Evolutionary conservation across 35 echinoderm and acorn worm genomes (phyloP).

Genomic region (Diadema setosum): DNA sequence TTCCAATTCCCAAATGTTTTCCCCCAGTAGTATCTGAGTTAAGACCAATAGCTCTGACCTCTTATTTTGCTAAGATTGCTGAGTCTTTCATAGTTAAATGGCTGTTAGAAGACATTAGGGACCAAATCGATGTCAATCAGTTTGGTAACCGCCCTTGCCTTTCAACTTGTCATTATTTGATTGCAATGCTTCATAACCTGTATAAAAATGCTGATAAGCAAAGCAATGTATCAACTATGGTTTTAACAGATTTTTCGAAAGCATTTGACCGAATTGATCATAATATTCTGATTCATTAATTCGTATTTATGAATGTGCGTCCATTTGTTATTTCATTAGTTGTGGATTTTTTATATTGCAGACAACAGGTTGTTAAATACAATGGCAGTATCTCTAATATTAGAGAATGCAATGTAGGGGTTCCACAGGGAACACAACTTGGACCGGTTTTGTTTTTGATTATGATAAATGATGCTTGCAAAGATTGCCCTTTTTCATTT

Average conservation of each 20-base stretch:
- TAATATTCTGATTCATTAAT: slow-evolving; percentile 18
- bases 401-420: no score
- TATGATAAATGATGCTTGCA: slow-evolving; percentile 29
- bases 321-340: no score
- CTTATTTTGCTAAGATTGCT: no score
- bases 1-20: slow-evolving; percentile 12
- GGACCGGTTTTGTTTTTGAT: slow-evolving; percentile 21
- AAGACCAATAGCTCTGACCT: slow-evolving; percentile 3
- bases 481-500: background rate
- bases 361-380: no score
- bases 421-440: no score
- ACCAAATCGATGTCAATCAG: no score
- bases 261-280: slow-evolving; percentile 50
- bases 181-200: slow-evolving; percentile 19
- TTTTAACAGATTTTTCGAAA: slow-evolving; percentile 44
- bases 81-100: no score
- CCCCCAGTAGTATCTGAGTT: background rate
- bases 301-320: no score
- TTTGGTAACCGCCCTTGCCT: slow-evolving; percentile 29
- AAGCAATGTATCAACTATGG: background rate
- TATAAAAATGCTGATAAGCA: slow-evolving; percentile 20
- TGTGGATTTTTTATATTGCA: background rate
- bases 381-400: no score
- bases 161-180: slow-evolving; percentile 22
- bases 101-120: no score